Percentiles rank a stretch among this genome's conserved stretches.
Evolutionary conservation across 2,888 invertebrate genomes (phyloP).

Genomic region (Elaeidobius kamerunicus): DNA sequence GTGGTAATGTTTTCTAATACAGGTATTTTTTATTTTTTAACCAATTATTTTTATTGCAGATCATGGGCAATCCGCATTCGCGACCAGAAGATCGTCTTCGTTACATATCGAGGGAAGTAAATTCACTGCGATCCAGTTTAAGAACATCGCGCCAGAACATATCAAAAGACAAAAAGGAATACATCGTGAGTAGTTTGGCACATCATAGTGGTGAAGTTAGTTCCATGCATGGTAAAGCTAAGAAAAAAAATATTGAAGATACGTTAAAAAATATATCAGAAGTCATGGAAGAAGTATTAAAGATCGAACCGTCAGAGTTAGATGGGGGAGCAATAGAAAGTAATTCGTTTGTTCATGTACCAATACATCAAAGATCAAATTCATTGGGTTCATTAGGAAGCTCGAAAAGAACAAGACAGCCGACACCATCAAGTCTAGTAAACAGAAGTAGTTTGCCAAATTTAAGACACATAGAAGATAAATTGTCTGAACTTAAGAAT

Average conservation of each 20-base stretch:
- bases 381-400: conserved; percentile 13
- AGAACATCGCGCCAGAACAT: conserved; percentile 28
- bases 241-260: conserved; percentile 31
- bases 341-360: conserved; percentile 31
- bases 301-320: conserved; percentile 23
- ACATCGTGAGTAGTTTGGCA: conserved; percentile 28
- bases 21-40: no score
- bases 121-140: conserved; percentile 32
- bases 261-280: conserved; percentile 34
- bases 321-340: conserved; percentile 34
- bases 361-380: conserved; percentile 24
- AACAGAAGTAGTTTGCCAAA: conserved; percentile 26
- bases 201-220: conserved; percentile 32
- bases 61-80: conserved; percentile 33
- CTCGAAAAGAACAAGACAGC: conserved; percentile 3
- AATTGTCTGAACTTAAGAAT: conserved; percentile 32
- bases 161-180: conserved; percentile 27
- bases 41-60: conserved; percentile 25
- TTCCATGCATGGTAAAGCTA: conserved; percentile 32
- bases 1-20: no score
- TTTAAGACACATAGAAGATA: conserved; percentile 35
- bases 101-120: conserved; percentile 33
- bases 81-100: conserved; percentile 33
- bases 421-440: not conserved
- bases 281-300: conserved; percentile 34